These are phyloP conservation scores for Zootoca vivipara DNA, from an alignment of 2,113 vertebrate species.

Conservation along the genomic window DNA sequence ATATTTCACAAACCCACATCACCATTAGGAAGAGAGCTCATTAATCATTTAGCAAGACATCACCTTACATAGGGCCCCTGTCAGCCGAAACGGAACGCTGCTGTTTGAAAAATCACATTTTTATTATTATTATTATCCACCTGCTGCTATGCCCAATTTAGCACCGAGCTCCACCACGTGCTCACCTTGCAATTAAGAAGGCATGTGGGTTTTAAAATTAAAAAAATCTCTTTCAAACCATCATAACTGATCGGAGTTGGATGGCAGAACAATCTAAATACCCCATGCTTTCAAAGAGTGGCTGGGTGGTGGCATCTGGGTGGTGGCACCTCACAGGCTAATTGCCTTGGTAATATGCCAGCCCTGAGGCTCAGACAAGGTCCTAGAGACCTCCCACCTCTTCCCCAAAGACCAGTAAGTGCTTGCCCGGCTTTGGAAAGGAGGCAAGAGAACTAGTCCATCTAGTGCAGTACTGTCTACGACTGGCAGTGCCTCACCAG, in stretches of 20 bases:
- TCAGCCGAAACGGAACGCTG: constrained; percentile 22
- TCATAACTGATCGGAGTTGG: neutral
- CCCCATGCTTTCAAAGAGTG: neutral
- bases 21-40: constrained; percentile 46
- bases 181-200: constrained; percentile 44
- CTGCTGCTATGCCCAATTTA: constrained; percentile 18
- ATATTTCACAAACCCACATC: constrained; percentile 54
- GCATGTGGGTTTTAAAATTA: neutral
- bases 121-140: constrained; percentile 24
- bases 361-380: too few species aligned
- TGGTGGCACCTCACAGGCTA: too few species aligned
- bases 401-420: too few species aligned
- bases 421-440: too few species aligned
- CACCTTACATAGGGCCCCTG: neutral
- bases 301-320: too few species aligned
- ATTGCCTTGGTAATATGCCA: too few species aligned
- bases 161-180: neutral
- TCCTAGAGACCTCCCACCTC: too few species aligned
- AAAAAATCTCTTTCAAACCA: constrained; percentile 24
- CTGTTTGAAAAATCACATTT: constrained; percentile 39
- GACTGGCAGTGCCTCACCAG: too few species aligned
- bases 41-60: constrained; percentile 57
- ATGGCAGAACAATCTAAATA: neutral
- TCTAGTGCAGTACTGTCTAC: too few species aligned
- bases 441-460: too few species aligned